Evolutionary conservation across 2,113 vertebrate genomes (phyloP).

Genomic region (Phalacrocorax pelagicus): DNA sequence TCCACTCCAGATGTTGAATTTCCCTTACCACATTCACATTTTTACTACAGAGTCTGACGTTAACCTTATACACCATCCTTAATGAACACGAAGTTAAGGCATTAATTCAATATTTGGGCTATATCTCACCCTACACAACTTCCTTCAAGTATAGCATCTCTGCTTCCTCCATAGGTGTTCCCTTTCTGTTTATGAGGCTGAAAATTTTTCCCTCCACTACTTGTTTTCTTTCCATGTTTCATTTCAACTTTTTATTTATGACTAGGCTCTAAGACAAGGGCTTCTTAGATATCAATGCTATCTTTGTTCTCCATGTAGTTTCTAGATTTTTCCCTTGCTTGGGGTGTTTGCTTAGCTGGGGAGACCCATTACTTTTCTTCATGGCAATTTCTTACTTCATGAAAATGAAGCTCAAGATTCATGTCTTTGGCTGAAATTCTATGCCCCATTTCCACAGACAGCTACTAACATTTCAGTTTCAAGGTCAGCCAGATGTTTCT

Average conservation of each 20-base stretch:
- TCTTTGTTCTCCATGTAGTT: neutral
- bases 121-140: neutral
- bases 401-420: neutral
- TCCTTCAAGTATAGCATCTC: neutral
- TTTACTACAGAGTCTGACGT: neutral
- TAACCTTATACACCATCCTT: neutral
- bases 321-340: neutral
- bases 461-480: neutral
- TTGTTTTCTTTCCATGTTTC: neutral
- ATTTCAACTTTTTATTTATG: neutral
- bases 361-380: neutral
- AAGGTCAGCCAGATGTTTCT: neutral
- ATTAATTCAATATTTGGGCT: neutral
- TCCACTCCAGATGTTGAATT: neutral
- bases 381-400: neutral
- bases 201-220: neutral
- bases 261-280: rapidly evolving
- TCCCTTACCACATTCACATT: neutral
- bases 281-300: neutral
- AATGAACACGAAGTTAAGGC: neutral
- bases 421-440: neutral
- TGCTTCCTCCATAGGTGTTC: neutral
- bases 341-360: neutral
- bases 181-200: neutral
- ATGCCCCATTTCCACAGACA: neutral